Percentiles rank a stretch among this genome's conserved stretches.
These are phyloP conservation scores for Philaethria dido DNA, from an alignment of 2,888 invertebrate species.

Conservation along the genomic window DNA sequence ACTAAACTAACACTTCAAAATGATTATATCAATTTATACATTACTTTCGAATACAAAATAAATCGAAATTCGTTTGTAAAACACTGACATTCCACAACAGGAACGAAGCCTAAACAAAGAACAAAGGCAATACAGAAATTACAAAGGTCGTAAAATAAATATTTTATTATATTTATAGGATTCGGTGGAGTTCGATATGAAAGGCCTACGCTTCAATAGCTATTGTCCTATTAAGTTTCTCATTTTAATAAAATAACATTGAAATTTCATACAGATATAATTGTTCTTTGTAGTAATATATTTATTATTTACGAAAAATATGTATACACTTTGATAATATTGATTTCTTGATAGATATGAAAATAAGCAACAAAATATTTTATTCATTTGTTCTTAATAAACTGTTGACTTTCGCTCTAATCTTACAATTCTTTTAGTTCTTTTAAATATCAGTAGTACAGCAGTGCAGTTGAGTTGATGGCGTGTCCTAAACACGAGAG, in stretches of 20 bases:
- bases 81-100: conserved; percentile 7
- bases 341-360: no score
- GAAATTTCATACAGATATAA: not conserved
- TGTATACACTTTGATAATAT: no score
- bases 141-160: conserved; percentile 10
- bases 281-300: not conserved
- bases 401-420: no score
- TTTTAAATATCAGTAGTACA: no score
- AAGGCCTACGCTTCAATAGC: conserved; percentile 11
- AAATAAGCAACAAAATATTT: no score
- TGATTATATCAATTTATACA: not conserved
- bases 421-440: no score
- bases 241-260: not conserved
- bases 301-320: not conserved
- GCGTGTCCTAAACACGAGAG: no score
- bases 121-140: not conserved
- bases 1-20: not conserved
- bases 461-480: no score
- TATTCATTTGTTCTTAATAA: no score
- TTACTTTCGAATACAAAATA: not conserved
- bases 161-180: conserved; percentile 11
- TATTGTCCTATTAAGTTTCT: conserved; percentile 6
- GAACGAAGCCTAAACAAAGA: not conserved
- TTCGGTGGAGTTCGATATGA: not conserved
- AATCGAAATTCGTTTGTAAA: conserved; percentile 7